Conservation (phyloP, 2,797 vertebrate species). For the Rhinoraja longicauda region DNA sequence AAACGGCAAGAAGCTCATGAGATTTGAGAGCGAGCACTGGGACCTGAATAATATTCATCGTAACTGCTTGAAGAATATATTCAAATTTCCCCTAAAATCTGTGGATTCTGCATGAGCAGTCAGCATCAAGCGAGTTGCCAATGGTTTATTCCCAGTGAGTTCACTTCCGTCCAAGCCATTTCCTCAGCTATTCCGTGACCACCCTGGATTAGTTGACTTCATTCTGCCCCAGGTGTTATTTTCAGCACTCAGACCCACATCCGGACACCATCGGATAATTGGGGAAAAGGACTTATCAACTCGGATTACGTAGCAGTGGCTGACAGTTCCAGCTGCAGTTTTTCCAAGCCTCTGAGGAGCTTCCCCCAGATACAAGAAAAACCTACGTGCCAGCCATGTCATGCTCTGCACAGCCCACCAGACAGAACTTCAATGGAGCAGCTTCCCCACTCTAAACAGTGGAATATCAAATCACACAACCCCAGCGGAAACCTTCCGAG, state of each 20-base stretch:
- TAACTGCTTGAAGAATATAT: not conserved
- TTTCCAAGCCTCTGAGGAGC: not conserved
- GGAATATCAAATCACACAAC: not conserved
- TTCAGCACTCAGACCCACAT: not conserved
- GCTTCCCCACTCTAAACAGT: not conserved
- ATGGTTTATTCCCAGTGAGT: not conserved
- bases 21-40: not conserved
- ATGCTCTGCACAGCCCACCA: not conserved
- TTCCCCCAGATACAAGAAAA: not conserved
- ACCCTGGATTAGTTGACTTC: not conserved
- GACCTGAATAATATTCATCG: not conserved
- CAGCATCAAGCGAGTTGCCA: not conserved
- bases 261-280: not conserved
- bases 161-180: not conserved
- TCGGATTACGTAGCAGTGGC: not conserved
- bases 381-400: not conserved
- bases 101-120: not conserved
- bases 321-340: not conserved
- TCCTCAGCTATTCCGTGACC: too few relatives aligned
- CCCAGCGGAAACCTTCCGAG: not conserved
- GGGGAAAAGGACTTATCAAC: conserved; percentile 11
- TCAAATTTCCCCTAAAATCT: not conserved
- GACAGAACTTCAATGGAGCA: not conserved
- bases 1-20: not conserved
- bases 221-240: not conserved